These are phyloP conservation scores for Patella depressa DNA, from an alignment of 2,888 invertebrate species.

Conservation along the genomic window DNA sequence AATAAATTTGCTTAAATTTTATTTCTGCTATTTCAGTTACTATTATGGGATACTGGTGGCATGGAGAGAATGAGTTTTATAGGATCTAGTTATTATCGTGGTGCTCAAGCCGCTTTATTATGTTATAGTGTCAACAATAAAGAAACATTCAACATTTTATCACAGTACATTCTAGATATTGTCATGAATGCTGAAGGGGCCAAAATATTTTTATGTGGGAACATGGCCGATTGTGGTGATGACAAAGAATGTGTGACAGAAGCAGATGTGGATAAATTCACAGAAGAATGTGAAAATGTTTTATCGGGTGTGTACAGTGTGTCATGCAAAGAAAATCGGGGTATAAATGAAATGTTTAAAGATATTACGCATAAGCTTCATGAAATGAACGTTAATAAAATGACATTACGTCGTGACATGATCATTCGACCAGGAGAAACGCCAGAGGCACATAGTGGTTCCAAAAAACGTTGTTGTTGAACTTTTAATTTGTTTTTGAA, in stretches of 20 bases:
- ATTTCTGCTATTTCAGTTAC: conserved; percentile 77
- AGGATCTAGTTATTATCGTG: conserved; percentile 95
- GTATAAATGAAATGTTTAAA: conserved; percentile 90
- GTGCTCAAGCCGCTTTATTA: conserved; percentile 92
- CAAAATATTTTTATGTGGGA: conserved; percentile 94
- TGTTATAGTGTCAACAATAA: conserved; percentile 92
- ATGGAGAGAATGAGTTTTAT: conserved; percentile 97
- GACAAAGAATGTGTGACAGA: conserved; percentile 83
- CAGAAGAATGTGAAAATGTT: conserved; percentile 88
- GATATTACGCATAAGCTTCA: conserved; percentile 79
- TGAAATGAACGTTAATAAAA: conserved; percentile 51
- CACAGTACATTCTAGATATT: conserved; percentile 92
- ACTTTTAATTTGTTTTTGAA: not conserved
- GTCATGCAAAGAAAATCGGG: conserved; percentile 89
- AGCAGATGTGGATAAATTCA: conserved; percentile 89
- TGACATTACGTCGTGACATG: conserved; percentile 57
- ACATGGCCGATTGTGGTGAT: conserved; percentile 88
- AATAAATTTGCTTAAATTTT: too few species aligned
- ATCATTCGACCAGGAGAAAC: conserved; percentile 55
- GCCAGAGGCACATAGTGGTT: conserved; percentile 40
- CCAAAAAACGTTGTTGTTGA: conserved; percentile 54
- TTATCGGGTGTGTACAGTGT: conserved; percentile 90
- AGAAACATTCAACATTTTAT: conserved; percentile 91
- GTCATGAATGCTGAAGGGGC: conserved; percentile 88
- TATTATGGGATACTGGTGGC: conserved; percentile 96